Conservation (phyloP, 2,113 vertebrate genomes). For the Pipra filicauda region DNA sequence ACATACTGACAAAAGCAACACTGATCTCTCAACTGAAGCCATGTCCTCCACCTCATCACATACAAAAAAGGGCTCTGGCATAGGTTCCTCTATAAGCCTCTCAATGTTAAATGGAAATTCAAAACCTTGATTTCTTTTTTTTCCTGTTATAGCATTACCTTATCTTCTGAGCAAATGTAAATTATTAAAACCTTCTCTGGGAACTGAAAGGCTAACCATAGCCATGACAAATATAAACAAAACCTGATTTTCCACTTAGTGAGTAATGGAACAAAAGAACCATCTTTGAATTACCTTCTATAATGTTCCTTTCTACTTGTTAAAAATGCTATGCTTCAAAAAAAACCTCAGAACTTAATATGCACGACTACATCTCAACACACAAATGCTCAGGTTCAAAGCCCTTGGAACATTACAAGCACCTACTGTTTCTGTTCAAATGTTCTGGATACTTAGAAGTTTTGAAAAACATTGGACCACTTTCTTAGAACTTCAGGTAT, state of each 20-base stretch:
- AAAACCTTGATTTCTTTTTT: not conserved
- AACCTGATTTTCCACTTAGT: not conserved
- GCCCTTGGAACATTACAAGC: not conserved
- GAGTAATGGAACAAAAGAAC: not conserved
- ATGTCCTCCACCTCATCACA: not conserved
- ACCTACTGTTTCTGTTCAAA: not conserved
- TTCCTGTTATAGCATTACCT: not conserved
- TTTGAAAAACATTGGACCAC: not conserved
- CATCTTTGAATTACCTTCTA: not conserved
- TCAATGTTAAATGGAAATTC: not conserved
- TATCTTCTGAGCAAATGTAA: not conserved
- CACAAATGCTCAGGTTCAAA: not conserved
- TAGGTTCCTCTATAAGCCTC: not conserved
- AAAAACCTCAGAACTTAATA: not conserved
- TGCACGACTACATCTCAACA: not conserved
- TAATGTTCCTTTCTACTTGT: not conserved
- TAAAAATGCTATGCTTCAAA: not conserved
- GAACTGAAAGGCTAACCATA: not conserved
- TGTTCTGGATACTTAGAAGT: not conserved
- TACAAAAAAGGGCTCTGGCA: not conserved
- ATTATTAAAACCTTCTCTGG: not conserved
- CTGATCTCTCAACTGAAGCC: not conserved
- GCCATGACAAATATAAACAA: not conserved
- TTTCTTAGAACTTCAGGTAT: not conserved
- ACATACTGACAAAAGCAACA: not conserved